phyloP scores from a whole-genome alignment of 1,140 invertebrate species.

The Rhopalosiphum padi region DNA sequence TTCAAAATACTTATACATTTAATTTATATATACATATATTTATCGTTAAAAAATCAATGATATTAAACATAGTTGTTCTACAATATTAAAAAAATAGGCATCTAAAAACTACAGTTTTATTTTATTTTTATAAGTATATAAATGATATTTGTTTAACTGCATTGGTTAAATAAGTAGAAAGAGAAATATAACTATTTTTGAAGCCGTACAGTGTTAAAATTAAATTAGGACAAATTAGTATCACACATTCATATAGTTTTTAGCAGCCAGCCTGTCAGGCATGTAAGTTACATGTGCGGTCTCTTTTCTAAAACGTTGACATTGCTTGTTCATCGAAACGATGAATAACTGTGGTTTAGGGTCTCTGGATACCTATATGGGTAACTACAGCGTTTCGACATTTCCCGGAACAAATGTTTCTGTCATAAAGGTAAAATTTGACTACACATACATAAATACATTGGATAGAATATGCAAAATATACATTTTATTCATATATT shows the following conservation, averaged over 20 bases:
- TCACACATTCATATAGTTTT: neutral
- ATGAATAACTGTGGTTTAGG: neutral
- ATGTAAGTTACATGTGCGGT: neutral
- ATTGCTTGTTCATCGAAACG: neutral
- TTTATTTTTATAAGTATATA: neutral
- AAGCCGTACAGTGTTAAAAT: neutral
- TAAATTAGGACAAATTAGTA: neutral
- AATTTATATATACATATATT: too few species aligned
- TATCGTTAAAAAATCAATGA: neutral
- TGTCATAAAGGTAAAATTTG: slow-evolving; percentile 30
- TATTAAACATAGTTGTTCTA: neutral
- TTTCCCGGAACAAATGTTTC: slow-evolving; percentile 38
- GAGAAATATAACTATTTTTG: neutral
- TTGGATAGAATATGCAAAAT: slow-evolving; percentile 26
- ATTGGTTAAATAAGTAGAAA: neutral
- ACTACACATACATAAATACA: neutral
- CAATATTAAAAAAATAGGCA: neutral
- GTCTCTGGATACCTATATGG: neutral
- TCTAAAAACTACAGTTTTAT: neutral
- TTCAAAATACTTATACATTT: too few species aligned
- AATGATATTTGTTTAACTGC: neutral
- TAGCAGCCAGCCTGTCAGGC: neutral
- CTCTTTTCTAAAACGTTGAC: slow-evolving; percentile 19
- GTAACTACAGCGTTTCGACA: neutral
- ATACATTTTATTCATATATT: neutral